Percentiles rank a stretch among this genome's conserved stretches.
These are phyloP conservation scores for Platygyra sinensis DNA, from an alignment of 64 coral and sea anemone species.

Conservation along the genomic window DNA sequence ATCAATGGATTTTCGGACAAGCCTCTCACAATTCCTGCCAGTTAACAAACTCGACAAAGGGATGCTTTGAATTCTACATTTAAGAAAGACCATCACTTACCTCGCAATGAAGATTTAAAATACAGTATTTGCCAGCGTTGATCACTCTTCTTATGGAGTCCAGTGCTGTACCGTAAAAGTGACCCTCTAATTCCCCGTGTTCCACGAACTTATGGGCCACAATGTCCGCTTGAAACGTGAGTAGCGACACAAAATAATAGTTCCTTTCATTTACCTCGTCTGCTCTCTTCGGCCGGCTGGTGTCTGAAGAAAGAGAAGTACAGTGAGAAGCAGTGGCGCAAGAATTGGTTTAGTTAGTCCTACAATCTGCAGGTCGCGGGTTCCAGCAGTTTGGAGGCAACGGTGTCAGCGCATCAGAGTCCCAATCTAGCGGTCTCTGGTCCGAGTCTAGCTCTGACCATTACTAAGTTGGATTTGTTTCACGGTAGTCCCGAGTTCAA, in stretches of 20 bases:
- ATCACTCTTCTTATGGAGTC: conserved; percentile 83
- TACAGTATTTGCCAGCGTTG: conserved; percentile 71
- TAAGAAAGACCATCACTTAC: neutral
- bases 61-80: too few relatives aligned
- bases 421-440: too few relatives aligned
- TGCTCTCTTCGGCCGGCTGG: conserved; percentile 71
- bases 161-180: conserved; percentile 91
- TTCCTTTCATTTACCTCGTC: conserved; percentile 84
- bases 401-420: too few relatives aligned
- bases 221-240: conserved; percentile 80
- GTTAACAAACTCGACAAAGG: too few relatives aligned
- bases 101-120: conserved; percentile 95
- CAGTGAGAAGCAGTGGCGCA: neutral
- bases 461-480: too few relatives aligned
- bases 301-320: conserved; percentile 60
- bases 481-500: too few relatives aligned
- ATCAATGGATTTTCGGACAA: too few relatives aligned
- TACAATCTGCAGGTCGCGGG: too few relatives aligned
- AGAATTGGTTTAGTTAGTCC: too few relatives aligned
- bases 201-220: conserved; percentile 90
- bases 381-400: too few relatives aligned
- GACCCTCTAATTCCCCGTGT: conserved; percentile 82
- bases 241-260: conserved; percentile 82
- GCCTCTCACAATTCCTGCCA: too few relatives aligned
- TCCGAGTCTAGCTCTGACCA: too few relatives aligned